phyloP scores from a whole-genome alignment of 2,888 invertebrate species.

The Chaitophorus viminalis region DNA sequence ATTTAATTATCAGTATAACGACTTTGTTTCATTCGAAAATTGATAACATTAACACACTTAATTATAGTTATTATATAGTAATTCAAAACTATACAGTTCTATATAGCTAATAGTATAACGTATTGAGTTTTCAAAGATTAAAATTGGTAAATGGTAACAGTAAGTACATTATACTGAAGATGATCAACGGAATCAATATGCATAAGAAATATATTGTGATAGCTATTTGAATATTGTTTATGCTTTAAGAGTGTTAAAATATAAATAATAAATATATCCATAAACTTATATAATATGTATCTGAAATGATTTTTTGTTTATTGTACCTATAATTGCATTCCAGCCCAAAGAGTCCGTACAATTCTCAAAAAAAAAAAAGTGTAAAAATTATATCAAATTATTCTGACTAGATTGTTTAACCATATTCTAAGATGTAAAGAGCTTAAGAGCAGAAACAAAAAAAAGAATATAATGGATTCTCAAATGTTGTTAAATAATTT shows the following conservation, averaged over 20 bases:
- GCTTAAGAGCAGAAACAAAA: too few relatives aligned
- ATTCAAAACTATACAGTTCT: slow-evolving; percentile 3
- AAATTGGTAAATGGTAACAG: not conserved
- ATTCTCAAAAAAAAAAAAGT: too few relatives aligned
- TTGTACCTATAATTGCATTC: not conserved
- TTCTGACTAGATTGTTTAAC: too few relatives aligned
- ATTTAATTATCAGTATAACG: slow-evolving; percentile 33
- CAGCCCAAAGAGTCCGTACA: too few relatives aligned
- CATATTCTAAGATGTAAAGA: too few relatives aligned
- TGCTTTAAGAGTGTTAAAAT: slow-evolving; percentile 28
- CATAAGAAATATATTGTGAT: not conserved
- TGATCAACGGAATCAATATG: not conserved
- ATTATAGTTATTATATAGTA: slow-evolving; percentile 35
- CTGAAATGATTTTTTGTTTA: not conserved
- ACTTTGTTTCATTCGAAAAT: slow-evolving; percentile 21
- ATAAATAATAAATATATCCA: slow-evolving; percentile 4
- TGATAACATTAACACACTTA: slow-evolving; percentile 10
- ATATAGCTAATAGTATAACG: not conserved
- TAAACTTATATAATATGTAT: not conserved
- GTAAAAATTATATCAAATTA: too few relatives aligned
- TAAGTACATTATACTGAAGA: not conserved
- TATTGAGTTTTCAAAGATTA: not conserved
- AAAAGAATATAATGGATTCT: too few relatives aligned
- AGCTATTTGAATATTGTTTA: slow-evolving; percentile 30
- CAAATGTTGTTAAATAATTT: too few relatives aligned